phyloP scores from a whole-genome alignment of 2,797 vertebrate genomes.

The Phoeniculus purpureus region DNA sequence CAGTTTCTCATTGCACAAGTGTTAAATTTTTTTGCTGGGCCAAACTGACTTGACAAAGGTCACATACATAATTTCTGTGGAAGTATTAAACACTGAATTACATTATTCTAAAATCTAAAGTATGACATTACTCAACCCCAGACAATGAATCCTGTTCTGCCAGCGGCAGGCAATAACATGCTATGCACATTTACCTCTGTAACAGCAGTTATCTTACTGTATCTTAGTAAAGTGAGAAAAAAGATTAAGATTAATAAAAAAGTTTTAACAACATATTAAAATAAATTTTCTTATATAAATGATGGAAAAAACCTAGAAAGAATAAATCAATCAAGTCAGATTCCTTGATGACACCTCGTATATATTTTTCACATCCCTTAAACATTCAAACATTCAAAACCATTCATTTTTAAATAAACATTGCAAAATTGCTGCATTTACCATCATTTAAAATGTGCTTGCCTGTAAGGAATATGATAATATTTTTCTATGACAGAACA shows the following conservation, averaged over 20 bases:
- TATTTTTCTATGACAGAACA: neutral
- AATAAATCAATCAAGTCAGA: neutral
- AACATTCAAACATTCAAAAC: neutral
- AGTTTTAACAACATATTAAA: neutral
- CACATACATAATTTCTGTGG: neutral
- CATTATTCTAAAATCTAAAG: neutral
- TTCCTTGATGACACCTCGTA: neutral
- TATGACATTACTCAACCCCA: neutral
- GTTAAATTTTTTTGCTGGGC: neutral
- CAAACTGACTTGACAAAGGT: neutral
- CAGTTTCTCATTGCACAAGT: neutral
- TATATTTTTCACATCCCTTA: neutral
- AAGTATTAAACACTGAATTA: neutral
- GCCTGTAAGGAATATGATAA: neutral
- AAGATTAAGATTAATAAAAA: neutral
- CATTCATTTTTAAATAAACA: neutral
- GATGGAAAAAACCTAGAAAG: neutral
- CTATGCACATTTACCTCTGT: neutral
- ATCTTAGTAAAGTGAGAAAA: neutral
- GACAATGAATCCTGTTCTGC: neutral
- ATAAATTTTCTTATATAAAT: neutral
- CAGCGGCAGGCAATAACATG: neutral
- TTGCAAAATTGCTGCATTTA: neutral
- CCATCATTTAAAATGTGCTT: neutral
- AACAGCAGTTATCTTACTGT: neutral